Percentiles rank a stretch among this genome's conserved stretches.
Evolutionary conservation across 2,113 vertebrate species (phyloP).

Genomic region (Trogon surrucura): DNA sequence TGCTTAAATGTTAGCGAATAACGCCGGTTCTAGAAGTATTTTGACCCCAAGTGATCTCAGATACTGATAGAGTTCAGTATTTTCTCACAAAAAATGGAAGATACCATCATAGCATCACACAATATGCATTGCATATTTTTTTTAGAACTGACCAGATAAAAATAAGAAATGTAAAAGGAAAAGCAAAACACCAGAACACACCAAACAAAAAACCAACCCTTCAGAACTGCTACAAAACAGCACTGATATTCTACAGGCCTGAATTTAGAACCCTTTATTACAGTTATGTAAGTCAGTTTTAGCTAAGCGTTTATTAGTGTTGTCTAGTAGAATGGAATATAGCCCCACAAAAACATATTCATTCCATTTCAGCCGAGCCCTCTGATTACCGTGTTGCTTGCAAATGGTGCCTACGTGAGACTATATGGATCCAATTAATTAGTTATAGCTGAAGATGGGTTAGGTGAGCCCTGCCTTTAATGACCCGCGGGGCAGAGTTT

Average conservation of each 20-base stretch:
- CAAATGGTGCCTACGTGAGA: not conserved
- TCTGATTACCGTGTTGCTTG: not conserved
- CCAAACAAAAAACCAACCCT: not conserved
- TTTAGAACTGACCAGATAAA: not conserved
- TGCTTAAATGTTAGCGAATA: not conserved
- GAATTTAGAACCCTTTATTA: not conserved
- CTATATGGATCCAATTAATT: not conserved
- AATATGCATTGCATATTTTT: not conserved
- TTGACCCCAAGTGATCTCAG: not conserved
- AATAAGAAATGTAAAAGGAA: not conserved
- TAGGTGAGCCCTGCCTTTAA: not conserved
- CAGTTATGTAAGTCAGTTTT: not conserved
- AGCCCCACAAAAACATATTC: not conserved
- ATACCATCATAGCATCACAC: not conserved
- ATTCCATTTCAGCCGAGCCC: not conserved
- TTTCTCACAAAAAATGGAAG: not conserved
- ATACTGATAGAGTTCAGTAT: fast-evolving
- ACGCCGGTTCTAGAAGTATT: not conserved
- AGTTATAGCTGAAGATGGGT: not conserved
- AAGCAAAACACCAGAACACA: no score
- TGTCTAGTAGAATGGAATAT: not conserved
- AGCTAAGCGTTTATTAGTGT: not conserved
- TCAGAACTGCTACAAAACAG: not conserved
- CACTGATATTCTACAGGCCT: not conserved
- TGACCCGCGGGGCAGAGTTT: not conserved